phyloP scores from a whole-genome alignment of 2,113 vertebrate genomes.

The Stigmatopora argus region DNA sequence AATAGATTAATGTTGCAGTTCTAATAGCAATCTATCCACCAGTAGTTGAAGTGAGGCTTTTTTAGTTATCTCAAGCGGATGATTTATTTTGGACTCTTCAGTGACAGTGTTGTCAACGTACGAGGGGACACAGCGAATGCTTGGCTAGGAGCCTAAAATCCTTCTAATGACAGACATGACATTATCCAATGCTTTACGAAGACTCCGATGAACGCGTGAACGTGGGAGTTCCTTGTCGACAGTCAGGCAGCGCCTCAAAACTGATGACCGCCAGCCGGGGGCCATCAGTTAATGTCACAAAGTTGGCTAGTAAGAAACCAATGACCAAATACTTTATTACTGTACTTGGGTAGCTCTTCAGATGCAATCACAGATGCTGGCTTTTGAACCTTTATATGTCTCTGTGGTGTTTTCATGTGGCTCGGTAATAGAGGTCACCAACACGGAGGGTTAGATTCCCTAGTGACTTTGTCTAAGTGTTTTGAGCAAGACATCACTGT shows the following conservation, averaged over 20 bases:
- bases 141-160: constrained; percentile 33
- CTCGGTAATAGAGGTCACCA: no score
- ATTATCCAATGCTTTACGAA: constrained; percentile 6
- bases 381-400: no score
- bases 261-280: constrained; percentile 15
- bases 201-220: constrained; percentile 14
- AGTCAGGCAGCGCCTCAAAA: constrained; percentile 11
- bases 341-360: background rate
- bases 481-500: no score
- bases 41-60: background rate
- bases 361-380: no score
- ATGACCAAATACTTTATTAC: background rate
- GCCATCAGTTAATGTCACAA: constrained; percentile 41
- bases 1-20: background rate
- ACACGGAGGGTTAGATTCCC: no score
- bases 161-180: constrained; percentile 36
- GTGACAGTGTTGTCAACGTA: constrained; percentile 30
- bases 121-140: constrained; percentile 33
- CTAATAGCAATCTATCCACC: background rate
- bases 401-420: no score
- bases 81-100: constrained; percentile 2
- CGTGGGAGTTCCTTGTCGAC: background rate
- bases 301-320: background rate
- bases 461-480: no score
- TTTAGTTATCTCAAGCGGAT: background rate